Evolutionary conservation across 2,888 invertebrate genomes (phyloP).

Genomic region (Anarsia innoxiella): DNA sequence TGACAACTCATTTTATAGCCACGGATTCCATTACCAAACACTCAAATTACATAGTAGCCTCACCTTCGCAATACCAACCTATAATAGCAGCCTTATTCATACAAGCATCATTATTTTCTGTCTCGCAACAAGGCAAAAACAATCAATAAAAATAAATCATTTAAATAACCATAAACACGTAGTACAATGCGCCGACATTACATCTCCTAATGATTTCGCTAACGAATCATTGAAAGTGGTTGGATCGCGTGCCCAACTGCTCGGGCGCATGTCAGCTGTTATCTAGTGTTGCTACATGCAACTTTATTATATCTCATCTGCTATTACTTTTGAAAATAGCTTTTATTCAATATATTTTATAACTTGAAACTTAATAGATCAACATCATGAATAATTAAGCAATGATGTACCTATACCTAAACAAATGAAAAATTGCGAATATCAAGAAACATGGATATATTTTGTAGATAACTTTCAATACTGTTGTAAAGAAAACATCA

Average conservation of each 20-base stretch:
- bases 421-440: too few relatives aligned
- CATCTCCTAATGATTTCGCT: constrained; percentile 75
- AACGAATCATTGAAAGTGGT: constrained; percentile 75
- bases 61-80: constrained; percentile 61
- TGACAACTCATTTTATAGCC: constrained; percentile 72
- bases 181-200: constrained; percentile 72
- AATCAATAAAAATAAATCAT: constrained; percentile 76
- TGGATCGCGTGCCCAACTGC: constrained; percentile 71
- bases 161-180: constrained; percentile 75
- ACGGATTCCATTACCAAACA: constrained; percentile 66
- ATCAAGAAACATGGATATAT: neutral
- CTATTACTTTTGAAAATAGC: too few relatives aligned
- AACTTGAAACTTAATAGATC: too few relatives aligned
- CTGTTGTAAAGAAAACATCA: neutral
- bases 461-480: neutral
- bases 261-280: constrained; percentile 42
- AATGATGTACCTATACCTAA: too few relatives aligned
- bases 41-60: constrained; percentile 63
- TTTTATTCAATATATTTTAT: too few relatives aligned
- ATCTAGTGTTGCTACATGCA: constrained; percentile 28
- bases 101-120: constrained; percentile 72
- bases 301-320: too few relatives aligned
- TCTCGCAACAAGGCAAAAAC: constrained; percentile 74
- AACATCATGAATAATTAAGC: too few relatives aligned
- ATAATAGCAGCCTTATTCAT: constrained; percentile 69